Percentiles rank a stretch among this genome's conserved stretches.
phyloP scores from a whole-genome alignment of 37 sponge, comb jelly and placozoan species.

The Halisarca cf. caerulea region DNA sequence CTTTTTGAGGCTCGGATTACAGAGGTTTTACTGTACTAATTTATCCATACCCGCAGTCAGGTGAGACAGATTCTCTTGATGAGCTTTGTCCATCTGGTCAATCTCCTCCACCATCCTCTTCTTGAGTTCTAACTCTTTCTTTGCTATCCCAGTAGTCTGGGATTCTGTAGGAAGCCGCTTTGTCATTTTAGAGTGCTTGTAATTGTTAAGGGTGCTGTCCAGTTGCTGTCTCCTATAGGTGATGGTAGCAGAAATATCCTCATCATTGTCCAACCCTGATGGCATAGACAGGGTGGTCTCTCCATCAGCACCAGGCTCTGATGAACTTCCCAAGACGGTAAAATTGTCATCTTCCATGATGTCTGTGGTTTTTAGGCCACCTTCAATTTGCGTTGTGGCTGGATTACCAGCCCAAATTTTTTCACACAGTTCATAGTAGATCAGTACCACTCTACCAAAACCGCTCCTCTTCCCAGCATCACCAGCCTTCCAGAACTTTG shows the following conservation, averaged over 20 bases:
- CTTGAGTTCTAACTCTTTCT: not conserved
- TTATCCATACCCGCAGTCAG: not conserved
- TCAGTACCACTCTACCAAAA: conserved; percentile 17
- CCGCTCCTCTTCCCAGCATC: conserved; percentile 25
- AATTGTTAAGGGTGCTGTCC: not conserved
- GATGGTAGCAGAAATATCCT: not conserved
- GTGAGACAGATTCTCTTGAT: not conserved
- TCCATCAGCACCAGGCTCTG: not conserved
- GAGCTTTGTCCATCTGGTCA: not conserved
- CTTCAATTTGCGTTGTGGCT: not conserved
- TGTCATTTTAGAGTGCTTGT: not conserved
- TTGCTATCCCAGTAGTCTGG: not conserved
- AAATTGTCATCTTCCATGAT: not conserved
- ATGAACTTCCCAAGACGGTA: not conserved
- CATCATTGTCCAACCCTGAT: not conserved
- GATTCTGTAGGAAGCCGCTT: not conserved
- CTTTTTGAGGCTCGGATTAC: too few relatives aligned
- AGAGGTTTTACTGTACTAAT: too few relatives aligned
- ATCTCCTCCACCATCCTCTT: not conserved
- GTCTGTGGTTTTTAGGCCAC: not conserved
- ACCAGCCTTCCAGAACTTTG: conserved; percentile 7
- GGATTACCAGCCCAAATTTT: conserved; percentile 17
- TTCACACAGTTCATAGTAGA: conserved; percentile 23
- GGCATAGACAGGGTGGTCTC: not conserved
- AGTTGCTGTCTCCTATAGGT: not conserved